Evolutionary conservation across 2,113 vertebrate genomes (phyloP), one percentile per base, ranked within the genome.

Genomic region (Climacteris rufus): DNA sequence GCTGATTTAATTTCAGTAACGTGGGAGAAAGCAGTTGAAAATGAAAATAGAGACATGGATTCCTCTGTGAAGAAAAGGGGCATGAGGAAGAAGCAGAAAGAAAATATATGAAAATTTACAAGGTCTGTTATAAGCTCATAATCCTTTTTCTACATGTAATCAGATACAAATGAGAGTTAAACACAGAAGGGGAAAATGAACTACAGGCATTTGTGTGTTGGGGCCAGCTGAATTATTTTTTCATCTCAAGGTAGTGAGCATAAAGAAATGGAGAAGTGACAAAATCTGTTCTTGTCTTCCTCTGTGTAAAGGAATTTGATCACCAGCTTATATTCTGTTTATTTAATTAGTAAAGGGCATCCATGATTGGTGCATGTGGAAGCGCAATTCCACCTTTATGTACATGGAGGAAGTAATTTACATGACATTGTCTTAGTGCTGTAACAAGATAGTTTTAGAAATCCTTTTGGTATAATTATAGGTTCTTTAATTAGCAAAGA

Each of bases 401-500:
- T 75, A 35, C 44, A 20, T 1, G 3, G 49, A 80, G 52, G 31
- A 91, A 79, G 16, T 75, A 10, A 83, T 85, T 94, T 85, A 53
- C 44, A 27, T 64, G 72, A 76, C 80, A 83, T 79, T 84, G 69
- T 87, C 85, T 63, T 63, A 59, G 33, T 52, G 57, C 60, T 63
- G 63, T 59, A 95, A 79, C 69, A 82, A 66, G 69, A 85, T 30
- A 65, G 42, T 60, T 93, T 94, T 71, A 42, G 35, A 72, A 39
- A 85, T 70, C 39, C 83, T 85, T 79, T 23, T 87, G 37, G 49
- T 75, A 63, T 90, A 95, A 94, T 95, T 94, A 91, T 63, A 82
- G 53, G 66, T 79, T 69, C 82, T 94, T 97, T 97, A 96, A 97
- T 98, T 97, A 96, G 83, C 90, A 97, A 92, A 96, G 94, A 96